Conservation (phyloP, 2,113 vertebrate species). For the Aegotheles bennettii region DNA sequence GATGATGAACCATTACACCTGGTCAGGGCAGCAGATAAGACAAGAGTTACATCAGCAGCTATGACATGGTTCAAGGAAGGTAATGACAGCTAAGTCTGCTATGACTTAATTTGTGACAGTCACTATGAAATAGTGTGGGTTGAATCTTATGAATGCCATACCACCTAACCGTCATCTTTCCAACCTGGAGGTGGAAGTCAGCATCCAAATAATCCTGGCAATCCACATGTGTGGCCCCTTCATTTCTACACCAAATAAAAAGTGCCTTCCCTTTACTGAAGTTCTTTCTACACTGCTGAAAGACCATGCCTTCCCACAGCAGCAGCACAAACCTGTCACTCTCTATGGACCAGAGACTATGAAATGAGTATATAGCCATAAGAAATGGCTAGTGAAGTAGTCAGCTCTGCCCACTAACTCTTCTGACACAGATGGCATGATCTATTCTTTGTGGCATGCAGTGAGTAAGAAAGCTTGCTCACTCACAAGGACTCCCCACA, state of each 20-base stretch:
- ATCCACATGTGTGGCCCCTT: background rate
- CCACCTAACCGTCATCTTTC: background rate
- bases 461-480: background rate
- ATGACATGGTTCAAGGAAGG: background rate
- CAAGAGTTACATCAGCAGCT: background rate
- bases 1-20: background rate
- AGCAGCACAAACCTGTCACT: background rate
- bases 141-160: background rate
- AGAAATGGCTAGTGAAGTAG: background rate
- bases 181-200: background rate
- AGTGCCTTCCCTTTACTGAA: background rate
- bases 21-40: background rate
- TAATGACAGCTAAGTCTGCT: background rate
- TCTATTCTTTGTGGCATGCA: background rate
- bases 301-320: background rate
- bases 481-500: background rate
- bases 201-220: background rate
- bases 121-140: background rate
- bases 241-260: background rate
- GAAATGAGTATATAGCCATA: background rate
- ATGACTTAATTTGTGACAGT: background rate
- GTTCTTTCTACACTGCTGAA: background rate
- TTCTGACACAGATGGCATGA: background rate
- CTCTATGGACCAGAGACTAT: background rate
- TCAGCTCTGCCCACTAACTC: background rate